phyloP scores from a whole-genome alignment of 2,888 invertebrate genomes.

The Dasypogon diadema region DNA sequence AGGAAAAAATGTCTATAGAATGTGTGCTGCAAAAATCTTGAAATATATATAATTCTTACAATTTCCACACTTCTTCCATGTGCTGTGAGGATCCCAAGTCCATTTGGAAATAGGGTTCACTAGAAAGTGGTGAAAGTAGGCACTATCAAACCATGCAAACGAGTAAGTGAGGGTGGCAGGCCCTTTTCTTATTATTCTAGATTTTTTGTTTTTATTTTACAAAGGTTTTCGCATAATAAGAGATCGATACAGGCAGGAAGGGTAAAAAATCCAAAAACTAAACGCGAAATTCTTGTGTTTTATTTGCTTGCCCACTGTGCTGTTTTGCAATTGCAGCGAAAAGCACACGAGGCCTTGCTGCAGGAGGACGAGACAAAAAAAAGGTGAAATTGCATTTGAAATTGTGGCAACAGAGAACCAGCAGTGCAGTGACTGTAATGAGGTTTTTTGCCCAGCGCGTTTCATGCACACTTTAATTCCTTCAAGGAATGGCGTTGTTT shows the following conservation, averaged over 20 bases:
- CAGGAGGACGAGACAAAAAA: not conserved
- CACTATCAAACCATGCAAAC: too few species aligned
- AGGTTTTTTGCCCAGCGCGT: not conserved
- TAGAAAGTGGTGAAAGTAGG: too few species aligned
- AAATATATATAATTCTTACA: too few species aligned
- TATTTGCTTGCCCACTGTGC: not conserved
- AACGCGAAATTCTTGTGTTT: not conserved
- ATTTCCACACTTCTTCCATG: too few species aligned
- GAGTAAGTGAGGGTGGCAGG: too few species aligned
- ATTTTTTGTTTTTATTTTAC: not conserved
- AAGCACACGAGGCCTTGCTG: too few species aligned
- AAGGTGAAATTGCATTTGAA: not conserved
- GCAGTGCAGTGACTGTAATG: not conserved
- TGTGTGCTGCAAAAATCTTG: too few species aligned
- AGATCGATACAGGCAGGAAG: not conserved
- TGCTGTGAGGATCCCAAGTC: too few species aligned
- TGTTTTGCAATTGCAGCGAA: too few species aligned
- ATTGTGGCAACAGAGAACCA: not conserved
- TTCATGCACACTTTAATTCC: slow-evolving; percentile 23
- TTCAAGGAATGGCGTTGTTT: slow-evolving; percentile 11
- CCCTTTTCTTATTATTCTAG: too few species aligned
- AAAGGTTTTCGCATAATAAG: not conserved
- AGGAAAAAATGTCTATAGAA: too few species aligned
- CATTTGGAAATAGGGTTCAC: too few species aligned
- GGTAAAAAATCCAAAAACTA: not conserved